A percentile compares a stretch with the other conserved stretches of the same genome.
Evolutionary conservation across 92 coral and sea anemone species (phyloP).

Genomic region (Virgularia gustaviana): DNA sequence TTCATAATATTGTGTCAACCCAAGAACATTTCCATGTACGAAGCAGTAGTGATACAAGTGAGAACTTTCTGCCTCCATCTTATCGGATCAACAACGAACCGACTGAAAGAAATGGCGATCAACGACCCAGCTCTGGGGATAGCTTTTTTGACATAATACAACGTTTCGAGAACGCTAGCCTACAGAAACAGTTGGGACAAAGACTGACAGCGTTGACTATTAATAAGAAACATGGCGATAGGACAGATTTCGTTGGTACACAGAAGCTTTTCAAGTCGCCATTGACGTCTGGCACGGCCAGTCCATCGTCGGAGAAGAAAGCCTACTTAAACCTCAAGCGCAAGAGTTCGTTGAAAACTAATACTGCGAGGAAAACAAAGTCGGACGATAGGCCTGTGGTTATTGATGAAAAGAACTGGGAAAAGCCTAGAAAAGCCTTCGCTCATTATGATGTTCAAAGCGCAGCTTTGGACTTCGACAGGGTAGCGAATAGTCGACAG

Average conservation of each 20-base stretch:
- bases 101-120: slow-evolving; percentile 48
- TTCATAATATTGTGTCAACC: slow-evolving; percentile 31
- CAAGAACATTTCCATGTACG: slow-evolving; percentile 72
- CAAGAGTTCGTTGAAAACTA: slow-evolving; percentile 74
- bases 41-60: slow-evolving; percentile 91
- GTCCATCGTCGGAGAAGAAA: slow-evolving; percentile 82
- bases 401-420: slow-evolving; percentile 46
- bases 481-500: slow-evolving; percentile 63
- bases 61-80: slow-evolving; percentile 36
- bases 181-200: slow-evolving; percentile 39
- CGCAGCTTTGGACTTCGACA: slow-evolving; percentile 72
- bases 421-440: slow-evolving; percentile 69
- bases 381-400: slow-evolving; percentile 62
- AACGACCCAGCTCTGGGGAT: slow-evolving; percentile 91
- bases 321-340: slow-evolving; percentile 58
- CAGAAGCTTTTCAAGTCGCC: slow-evolving; percentile 42
- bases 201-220: slow-evolving; percentile 10
- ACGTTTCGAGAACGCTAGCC: slow-evolving; percentile 79
- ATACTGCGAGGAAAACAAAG: slow-evolving; percentile 64
- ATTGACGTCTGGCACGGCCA: slow-evolving; percentile 56
- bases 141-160: slow-evolving; percentile 81
- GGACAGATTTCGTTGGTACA: slow-evolving; percentile 23
- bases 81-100: slow-evolving; percentile 44
- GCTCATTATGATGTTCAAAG: slow-evolving; percentile 98
- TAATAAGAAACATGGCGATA: slow-evolving; percentile 23